phyloP scores from a whole-genome alignment of 2,113 vertebrate species.

The Eptesicus fuscus region DNA sequence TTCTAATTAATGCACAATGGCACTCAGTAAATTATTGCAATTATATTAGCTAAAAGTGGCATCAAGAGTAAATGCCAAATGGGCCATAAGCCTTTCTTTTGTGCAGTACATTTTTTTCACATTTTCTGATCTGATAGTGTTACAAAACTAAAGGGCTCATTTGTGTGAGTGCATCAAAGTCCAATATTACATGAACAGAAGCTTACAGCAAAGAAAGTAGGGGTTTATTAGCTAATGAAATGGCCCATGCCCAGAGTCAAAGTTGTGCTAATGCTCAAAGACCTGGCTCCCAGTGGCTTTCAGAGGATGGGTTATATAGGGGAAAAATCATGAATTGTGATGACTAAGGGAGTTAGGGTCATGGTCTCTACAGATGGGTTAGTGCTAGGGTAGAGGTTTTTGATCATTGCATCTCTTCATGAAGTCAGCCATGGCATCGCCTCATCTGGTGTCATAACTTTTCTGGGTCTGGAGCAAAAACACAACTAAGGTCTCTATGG shows the following conservation, averaged over 20 bases:
- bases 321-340: background rate
- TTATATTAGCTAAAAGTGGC: background rate
- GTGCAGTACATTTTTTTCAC: background rate
- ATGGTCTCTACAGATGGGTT: background rate
- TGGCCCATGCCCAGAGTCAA: background rate
- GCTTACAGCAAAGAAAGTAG: background rate
- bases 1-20: background rate
- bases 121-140: background rate
- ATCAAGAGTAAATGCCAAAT: background rate
- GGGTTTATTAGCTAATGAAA: background rate
- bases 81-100: background rate
- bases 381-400: background rate
- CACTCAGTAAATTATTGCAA: background rate
- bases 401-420: background rate
- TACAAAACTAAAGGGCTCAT: background rate
- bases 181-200: background rate
- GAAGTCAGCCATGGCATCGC: background rate
- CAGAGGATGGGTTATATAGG: background rate
- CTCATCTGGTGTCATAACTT: background rate
- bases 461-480: background rate
- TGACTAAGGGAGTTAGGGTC: background rate
- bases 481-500: background rate
- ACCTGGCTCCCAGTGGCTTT: background rate
- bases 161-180: background rate
- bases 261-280: background rate